These are phyloP conservation scores for Matsumurasca onukii DNA, from an alignment of 1,140 invertebrate species.

Conservation along the genomic window DNA sequence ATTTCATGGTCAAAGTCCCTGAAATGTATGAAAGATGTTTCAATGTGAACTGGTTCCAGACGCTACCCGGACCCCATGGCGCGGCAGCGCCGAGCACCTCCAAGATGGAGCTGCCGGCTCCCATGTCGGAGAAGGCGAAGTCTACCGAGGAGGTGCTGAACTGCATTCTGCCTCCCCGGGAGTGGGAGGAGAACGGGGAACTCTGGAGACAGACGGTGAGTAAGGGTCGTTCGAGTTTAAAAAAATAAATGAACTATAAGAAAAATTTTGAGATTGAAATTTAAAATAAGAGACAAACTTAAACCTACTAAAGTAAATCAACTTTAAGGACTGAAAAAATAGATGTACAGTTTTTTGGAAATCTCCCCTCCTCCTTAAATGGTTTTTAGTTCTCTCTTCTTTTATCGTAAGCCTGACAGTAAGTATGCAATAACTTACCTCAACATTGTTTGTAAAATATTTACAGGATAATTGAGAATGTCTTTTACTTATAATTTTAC, in stretches of 20 bases:
- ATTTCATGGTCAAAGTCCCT: not conserved
- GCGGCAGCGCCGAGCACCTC: not conserved
- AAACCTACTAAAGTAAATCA: not conserved
- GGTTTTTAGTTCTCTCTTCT: no score
- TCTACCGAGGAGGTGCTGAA: conserved; percentile 94
- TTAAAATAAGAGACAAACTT: no score
- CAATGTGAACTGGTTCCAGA: not conserved
- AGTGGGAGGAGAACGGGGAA: conserved; percentile 90
- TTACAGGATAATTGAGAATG: no score
- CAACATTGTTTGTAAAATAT: no score
- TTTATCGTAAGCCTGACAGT: no score
- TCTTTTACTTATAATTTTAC: no score
- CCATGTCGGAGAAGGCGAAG: conserved; percentile 57
- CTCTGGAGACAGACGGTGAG: conserved; percentile 82
- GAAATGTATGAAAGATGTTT: not conserved
- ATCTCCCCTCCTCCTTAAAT: no score
- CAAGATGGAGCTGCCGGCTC: not conserved
- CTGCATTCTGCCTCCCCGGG: conserved; percentile 91
- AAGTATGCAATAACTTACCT: no score
- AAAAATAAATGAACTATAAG: no score
- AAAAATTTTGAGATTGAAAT: no score
- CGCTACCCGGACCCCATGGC: not conserved
- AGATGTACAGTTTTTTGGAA: no score
- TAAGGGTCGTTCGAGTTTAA: not conserved
- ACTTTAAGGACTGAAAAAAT: no score